Percentiles rank a stretch among this genome's conserved stretches.
These are phyloP conservation scores for Pygocentrus nattereri DNA, from an alignment of 2,797 vertebrate species.

Conservation along the genomic window DNA sequence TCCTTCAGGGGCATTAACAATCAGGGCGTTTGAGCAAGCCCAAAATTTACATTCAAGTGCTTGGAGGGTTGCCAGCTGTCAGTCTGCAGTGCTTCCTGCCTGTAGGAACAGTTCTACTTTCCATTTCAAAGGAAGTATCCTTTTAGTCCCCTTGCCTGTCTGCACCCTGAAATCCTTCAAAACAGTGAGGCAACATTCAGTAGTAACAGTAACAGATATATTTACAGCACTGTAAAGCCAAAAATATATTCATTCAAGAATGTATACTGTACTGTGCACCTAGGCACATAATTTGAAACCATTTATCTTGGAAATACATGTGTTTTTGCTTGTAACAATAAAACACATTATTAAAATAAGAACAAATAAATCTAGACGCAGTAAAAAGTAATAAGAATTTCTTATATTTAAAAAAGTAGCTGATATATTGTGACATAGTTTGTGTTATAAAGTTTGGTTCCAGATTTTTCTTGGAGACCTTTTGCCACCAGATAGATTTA, in stretches of 20 bases:
- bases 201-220: neutral
- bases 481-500: too few species aligned
- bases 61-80: conserved; percentile 17
- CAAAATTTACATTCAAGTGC: conserved; percentile 24
- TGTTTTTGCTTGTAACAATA: too few species aligned
- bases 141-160: neutral
- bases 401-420: too few species aligned
- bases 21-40: neutral
- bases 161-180: neutral
- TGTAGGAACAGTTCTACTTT: neutral
- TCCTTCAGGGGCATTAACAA: conserved; percentile 9
- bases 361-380: too few species aligned
- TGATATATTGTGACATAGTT: too few species aligned
- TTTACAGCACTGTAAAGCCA: neutral
- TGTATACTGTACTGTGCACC: neutral
- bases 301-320: too few species aligned
- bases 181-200: neutral
- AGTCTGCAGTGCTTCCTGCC: conserved; percentile 20
- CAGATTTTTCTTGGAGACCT: too few species aligned
- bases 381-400: too few species aligned
- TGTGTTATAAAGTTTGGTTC: too few species aligned
- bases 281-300: too few species aligned
- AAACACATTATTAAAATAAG: too few species aligned
- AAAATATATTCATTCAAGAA: neutral
- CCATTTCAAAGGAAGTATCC: neutral